A percentile compares a stretch with the other conserved stretches of the same genome.
Conservation (phyloP, 2,113 vertebrate genomes). For the Regulus satrapa region DNA sequence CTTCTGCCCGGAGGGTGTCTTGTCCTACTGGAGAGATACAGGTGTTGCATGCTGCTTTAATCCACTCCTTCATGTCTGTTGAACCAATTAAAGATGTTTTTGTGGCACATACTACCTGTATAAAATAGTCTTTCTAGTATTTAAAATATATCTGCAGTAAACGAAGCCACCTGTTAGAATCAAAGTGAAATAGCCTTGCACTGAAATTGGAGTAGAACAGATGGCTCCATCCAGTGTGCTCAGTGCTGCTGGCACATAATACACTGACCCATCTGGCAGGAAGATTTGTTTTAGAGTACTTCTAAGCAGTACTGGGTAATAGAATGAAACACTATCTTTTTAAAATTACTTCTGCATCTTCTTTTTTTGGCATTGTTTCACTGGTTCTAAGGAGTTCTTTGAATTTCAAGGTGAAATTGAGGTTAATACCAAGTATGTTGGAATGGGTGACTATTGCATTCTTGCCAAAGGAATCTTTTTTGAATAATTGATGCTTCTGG, state of each 20-base stretch:
- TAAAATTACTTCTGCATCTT: not conserved
- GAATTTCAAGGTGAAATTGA: not conserved
- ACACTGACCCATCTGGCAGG: not conserved
- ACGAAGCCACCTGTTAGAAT: not conserved
- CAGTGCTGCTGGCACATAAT: not conserved
- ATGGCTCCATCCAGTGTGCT: accelerated
- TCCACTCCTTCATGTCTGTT: not conserved
- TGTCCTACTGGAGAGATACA: not conserved
- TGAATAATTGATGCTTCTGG: not conserved
- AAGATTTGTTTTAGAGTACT: not conserved
- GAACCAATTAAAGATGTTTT: not conserved
- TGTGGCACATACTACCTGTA: not conserved
- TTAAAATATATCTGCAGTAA: not conserved
- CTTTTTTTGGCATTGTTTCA: not conserved
- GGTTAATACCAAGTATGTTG: not conserved
- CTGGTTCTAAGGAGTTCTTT: not conserved
- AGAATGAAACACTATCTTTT: not conserved
- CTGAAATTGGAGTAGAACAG: not conserved
- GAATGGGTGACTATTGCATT: not conserved
- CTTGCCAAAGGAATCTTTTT: not conserved
- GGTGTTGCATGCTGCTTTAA: not conserved
- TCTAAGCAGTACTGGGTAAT: not conserved
- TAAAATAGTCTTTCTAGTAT: not conserved
- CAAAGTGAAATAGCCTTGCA: not conserved
- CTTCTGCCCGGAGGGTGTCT: not conserved